A percentile compares a stretch with the other conserved stretches of the same genome.
Evolutionary conservation across 2,113 vertebrate species (phyloP).

Genomic region (Pavo muticus): DNA sequence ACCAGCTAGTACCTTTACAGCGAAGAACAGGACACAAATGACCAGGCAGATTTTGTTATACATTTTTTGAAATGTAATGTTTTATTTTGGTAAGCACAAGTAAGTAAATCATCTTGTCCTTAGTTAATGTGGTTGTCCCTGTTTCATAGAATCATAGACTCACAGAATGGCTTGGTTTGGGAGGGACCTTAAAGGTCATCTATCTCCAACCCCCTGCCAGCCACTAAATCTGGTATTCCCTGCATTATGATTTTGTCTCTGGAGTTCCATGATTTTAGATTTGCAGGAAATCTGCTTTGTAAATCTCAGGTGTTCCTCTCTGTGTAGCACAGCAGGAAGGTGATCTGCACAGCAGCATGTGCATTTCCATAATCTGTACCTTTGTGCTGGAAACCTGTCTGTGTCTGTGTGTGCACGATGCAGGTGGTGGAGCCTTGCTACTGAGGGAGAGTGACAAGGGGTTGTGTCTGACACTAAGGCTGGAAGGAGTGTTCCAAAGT

Average conservation of each 20-base stretch:
- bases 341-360: background rate
- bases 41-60: accelerated
- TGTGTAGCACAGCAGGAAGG: background rate
- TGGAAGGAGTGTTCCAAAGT: background rate
- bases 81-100: background rate
- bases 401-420: accelerated
- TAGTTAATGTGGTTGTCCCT: background rate
- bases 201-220: too few species aligned
- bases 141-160: too few species aligned
- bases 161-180: too few species aligned
- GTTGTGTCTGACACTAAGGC: background rate
- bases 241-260: background rate
- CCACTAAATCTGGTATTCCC: background rate
- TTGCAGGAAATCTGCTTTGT: background rate
- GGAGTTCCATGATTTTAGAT: background rate
- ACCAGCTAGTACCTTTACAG: background rate
- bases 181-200: too few species aligned
- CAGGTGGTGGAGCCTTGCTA: background rate
- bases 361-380: background rate
- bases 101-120: background rate
- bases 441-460: background rate
- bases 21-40: accelerated
- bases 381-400: background rate
- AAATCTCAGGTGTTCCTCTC: background rate
- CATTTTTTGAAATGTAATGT: background rate